A percentile compares a stretch with the other conserved stretches of the same genome.
Evolutionary conservation across 2,113 vertebrate genomes (phyloP).

Genomic region (Cricetomys ansorgei): DNA sequence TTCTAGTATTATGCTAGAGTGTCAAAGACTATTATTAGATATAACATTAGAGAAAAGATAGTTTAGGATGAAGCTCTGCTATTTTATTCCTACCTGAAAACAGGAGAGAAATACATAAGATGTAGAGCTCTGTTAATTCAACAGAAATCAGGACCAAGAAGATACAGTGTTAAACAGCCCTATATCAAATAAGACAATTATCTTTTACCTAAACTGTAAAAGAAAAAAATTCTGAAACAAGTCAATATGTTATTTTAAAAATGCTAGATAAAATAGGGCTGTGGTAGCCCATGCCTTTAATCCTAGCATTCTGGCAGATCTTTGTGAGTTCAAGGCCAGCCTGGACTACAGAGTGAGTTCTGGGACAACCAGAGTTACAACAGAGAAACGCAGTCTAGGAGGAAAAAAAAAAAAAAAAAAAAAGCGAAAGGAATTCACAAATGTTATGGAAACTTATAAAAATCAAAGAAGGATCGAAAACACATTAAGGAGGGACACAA

Average conservation of each 20-base stretch:
- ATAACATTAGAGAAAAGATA: not conserved
- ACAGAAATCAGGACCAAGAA: not conserved
- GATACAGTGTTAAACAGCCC: conserved; percentile 1
- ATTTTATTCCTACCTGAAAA: not conserved
- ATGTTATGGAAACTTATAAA: not conserved
- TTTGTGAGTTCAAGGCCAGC: too few relatives aligned
- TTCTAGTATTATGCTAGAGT: not conserved
- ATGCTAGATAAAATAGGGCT: conserved; percentile 20
- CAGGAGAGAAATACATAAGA: not conserved
- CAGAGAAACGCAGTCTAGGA: too few relatives aligned
- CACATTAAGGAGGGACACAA: not conserved
- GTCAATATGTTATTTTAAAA: not conserved
- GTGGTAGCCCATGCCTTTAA: too few relatives aligned
- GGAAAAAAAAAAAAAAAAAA: not conserved
- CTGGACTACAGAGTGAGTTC: too few relatives aligned
- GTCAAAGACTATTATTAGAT: not conserved
- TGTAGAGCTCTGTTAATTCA: not conserved
- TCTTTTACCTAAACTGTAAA: not conserved
- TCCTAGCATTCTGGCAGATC: not conserved
- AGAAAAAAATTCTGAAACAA: not conserved
- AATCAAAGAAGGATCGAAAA: not conserved
- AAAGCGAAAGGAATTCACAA: not conserved
- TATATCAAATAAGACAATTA: not conserved
- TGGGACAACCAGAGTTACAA: too few relatives aligned
- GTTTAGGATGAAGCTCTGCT: not conserved